Conservation (phyloP, 2,888 invertebrate species). For the Gortyna flavago region DNA sequence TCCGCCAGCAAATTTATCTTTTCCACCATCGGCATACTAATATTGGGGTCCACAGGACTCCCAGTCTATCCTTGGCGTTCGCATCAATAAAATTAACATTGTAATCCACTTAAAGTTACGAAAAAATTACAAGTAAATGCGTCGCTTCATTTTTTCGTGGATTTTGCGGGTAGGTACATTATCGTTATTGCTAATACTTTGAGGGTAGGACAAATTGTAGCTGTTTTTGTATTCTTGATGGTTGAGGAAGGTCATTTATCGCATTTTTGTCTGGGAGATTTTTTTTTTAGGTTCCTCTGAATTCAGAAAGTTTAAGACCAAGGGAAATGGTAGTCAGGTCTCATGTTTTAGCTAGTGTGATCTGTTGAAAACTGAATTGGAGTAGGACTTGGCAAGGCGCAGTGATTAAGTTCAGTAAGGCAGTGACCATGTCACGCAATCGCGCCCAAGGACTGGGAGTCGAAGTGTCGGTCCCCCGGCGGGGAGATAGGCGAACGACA, state of each 20-base stretch:
- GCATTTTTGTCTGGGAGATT: background rate
- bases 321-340: too few relatives aligned
- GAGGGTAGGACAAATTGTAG: constrained; percentile 16
- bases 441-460: too few relatives aligned
- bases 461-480: too few relatives aligned
- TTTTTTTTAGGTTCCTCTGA: background rate
- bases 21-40: constrained; percentile 89
- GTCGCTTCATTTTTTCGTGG: constrained; percentile 63
- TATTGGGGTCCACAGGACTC: constrained; percentile 69
- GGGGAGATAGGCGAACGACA: too few relatives aligned
- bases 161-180: constrained; percentile 69
- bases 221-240: background rate
- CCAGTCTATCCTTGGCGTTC: constrained; percentile 80
- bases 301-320: background rate
- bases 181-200: constrained; percentile 60
- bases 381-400: background rate
- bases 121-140: constrained; percentile 84
- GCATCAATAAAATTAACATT: constrained; percentile 90
- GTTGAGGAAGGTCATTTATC: constrained; percentile 12
- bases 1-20: constrained; percentile 88
- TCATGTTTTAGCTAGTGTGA: background rate
- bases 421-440: too few relatives aligned
- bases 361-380: background rate
- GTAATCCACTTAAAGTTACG: constrained; percentile 87
- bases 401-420: background rate